Conservation (phyloP, 2,113 vertebrate genomes). For the Cairina moschata region DNA sequence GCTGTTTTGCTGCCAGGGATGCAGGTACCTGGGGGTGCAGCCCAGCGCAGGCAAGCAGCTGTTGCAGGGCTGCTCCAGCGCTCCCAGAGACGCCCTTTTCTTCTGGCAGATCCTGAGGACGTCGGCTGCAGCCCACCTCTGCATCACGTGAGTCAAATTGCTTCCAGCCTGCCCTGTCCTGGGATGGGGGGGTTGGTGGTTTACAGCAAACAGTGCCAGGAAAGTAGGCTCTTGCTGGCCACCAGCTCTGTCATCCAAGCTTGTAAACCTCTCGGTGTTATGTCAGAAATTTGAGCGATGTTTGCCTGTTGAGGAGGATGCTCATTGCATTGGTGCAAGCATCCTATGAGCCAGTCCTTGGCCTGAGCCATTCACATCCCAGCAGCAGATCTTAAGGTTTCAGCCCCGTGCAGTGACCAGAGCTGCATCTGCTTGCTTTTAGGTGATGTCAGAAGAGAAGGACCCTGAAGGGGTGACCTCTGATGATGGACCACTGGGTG, state of each 20-base stretch:
- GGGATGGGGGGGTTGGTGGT: background rate
- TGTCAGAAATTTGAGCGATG: accelerated
- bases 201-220: background rate
- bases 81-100: background rate
- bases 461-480: constrained; percentile 11
- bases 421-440: background rate
- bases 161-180: accelerated
- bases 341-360: background rate
- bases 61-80: background rate
- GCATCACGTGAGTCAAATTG: constrained; percentile 79
- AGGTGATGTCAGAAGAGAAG: constrained; percentile 72
- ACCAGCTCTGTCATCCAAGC: background rate
- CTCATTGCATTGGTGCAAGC: background rate
- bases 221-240: background rate
- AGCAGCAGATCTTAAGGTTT: accelerated
- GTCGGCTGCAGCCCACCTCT: constrained; percentile 88
- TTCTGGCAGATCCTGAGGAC: constrained; percentile 89
- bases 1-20: background rate
- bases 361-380: background rate
- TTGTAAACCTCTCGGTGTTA: background rate
- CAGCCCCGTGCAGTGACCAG: background rate
- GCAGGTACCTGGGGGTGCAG: background rate
- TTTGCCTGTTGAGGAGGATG: background rate
- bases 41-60: background rate
- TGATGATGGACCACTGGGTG: constrained; percentile 46